Evolutionary conservation across 2,113 vertebrate genomes (phyloP), one percentile per base, ranked within the genome.

Genomic region (Scophthalmus maximus): DNA sequence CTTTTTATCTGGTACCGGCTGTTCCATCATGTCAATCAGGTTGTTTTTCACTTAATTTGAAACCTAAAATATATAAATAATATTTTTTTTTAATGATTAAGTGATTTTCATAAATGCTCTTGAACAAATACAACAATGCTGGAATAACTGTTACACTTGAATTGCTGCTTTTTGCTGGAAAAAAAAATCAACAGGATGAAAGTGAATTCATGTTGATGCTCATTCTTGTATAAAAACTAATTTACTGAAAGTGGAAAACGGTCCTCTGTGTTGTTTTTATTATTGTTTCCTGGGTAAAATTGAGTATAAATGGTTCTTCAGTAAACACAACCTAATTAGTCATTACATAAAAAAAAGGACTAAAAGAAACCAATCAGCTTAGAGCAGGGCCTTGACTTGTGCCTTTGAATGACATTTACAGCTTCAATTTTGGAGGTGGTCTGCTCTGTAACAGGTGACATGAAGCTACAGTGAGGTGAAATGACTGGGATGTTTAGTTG

Each of bases 111-210:
- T 36, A 6, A 73, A 81, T 81, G 30, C 38, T 64, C 15, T 71
- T 55, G 50, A 84, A 83, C 57, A 47, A 73, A 76, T 64, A 15
- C 36, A 59, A 40, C 52, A 49, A 76, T 85, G 85, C 90, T 89
- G 90, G 86, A 90, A 70, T 55, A 65, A 83, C 88, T 91, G 90
- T 90, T 91, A 88, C 88, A 83, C 75, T 83, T 81, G 59, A 90
- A 86, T 82, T 73, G 76, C 67, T 88, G 78, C 81, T 82, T 46
- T 59, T 3, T 40, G 64, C 73, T 85, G 51, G 58, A 73, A 83
- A 61, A 73, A 83, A 61, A 40, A 55, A 51, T 55, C 1, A 32
- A 27, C 10, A 0, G 47, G 26, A 62, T 62, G 5, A 58, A 65
- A 68, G 6, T 73, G 20, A 68, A 12, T 75, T 29, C 7, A 59